A percentile compares a stretch with the other conserved stretches of the same genome.
Evolutionary conservation across 2,888 invertebrate species (phyloP).

Genomic region (Agrotis clavis): DNA sequence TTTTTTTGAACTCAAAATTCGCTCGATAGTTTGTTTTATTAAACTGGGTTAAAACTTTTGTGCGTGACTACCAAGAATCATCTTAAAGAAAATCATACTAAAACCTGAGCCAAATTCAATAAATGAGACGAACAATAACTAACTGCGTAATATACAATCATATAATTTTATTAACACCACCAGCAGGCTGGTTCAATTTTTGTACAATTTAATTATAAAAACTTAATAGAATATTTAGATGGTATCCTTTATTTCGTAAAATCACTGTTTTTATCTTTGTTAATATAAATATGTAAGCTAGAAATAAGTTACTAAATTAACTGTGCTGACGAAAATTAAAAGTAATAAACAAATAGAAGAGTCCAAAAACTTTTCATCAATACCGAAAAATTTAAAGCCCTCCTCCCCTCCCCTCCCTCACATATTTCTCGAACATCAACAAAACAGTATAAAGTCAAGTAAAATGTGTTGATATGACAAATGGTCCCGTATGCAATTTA

Average conservation of each 20-base stretch:
- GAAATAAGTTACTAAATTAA: no score
- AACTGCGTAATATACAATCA: no score
- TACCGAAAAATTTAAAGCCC: not conserved
- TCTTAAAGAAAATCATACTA: not conserved
- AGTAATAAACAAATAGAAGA: not conserved
- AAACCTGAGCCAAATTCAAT: not conserved
- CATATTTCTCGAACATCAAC: slow-evolving; percentile 9
- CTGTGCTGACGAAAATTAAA: not conserved
- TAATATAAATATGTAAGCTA: no score
- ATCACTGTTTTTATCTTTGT: no score
- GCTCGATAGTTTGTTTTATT: no score
- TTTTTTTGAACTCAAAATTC: not conserved
- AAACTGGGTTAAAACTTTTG: not conserved
- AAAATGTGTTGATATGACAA: slow-evolving; percentile 73
- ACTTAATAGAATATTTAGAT: no score
- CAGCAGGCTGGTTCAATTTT: no score
- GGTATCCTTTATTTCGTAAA: no score
- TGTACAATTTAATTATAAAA: no score
- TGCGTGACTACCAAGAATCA: not conserved
- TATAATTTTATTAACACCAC: no score
- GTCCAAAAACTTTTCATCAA: not conserved
- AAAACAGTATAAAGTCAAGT: slow-evolving; percentile 34
- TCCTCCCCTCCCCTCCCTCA: no score
- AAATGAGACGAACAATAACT: no score
- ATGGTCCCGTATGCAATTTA: slow-evolving; percentile 79